Conservation (phyloP, 1,140 invertebrate genomes). For the Eupeodes corollae region DNA sequence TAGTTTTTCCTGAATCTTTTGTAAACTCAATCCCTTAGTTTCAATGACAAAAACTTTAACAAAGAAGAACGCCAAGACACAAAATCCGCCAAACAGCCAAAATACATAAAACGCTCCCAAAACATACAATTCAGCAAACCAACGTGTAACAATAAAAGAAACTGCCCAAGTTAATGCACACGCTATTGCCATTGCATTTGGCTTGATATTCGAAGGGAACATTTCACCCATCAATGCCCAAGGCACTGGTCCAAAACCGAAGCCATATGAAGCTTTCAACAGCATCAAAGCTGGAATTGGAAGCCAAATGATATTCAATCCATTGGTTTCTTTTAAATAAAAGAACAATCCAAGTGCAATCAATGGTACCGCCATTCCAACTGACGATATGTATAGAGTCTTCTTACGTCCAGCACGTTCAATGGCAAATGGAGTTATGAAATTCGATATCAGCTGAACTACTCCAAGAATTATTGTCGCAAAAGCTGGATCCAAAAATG, state of each 20-base stretch:
- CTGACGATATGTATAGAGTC: slow-evolving; percentile 50
- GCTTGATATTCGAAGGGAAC: too few species aligned
- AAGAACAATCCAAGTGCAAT: slow-evolving; percentile 48
- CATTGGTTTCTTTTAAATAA: slow-evolving; percentile 21
- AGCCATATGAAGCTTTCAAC: too few species aligned
- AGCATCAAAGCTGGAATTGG: too few species aligned
- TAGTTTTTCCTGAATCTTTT: slow-evolving; percentile 61
- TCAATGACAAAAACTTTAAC: slow-evolving; percentile 61
- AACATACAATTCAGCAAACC: slow-evolving; percentile 49
- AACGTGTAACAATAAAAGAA: slow-evolving; percentile 68
- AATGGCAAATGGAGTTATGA: slow-evolving; percentile 48
- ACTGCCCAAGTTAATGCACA: slow-evolving; percentile 66
- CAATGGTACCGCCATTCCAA: slow-evolving; percentile 48
- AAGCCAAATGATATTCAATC: too few species aligned
- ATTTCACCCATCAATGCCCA: too few species aligned
- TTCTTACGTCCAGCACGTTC: slow-evolving; percentile 50
- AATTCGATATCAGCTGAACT: slow-evolving; percentile 56
- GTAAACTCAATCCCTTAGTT: slow-evolving; percentile 66
- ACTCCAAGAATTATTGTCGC: slow-evolving; percentile 57
- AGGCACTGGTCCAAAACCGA: too few species aligned
- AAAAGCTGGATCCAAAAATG: slow-evolving; percentile 40
- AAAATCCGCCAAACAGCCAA: slow-evolving; percentile 65
- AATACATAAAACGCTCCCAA: slow-evolving; percentile 61
- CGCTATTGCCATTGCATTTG: slow-evolving; percentile 27
- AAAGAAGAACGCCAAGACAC: slow-evolving; percentile 50